These are phyloP conservation scores for Brachypodius melanocephalos DNA, from an alignment of 2,113 vertebrate species.

Conservation along the genomic window DNA sequence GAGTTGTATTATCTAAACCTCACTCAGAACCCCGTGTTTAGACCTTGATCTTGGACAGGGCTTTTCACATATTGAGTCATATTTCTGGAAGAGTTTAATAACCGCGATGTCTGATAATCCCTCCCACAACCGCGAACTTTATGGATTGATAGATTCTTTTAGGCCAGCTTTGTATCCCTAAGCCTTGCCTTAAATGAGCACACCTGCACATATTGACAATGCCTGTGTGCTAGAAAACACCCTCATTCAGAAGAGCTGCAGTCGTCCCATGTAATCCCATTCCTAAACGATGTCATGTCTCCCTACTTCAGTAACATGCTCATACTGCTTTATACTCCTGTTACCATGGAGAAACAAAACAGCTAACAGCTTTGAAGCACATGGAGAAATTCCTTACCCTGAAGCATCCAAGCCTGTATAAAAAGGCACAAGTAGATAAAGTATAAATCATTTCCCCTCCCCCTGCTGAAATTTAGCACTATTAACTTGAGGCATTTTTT, in stretches of 20 bases:
- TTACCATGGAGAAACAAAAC: slow-evolving; percentile 58
- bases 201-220: not conserved
- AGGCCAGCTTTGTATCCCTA: not conserved
- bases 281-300: not conserved
- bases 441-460: not conserved
- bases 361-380: not conserved
- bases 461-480: not conserved
- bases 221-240: not conserved
- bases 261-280: not conserved
- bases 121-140: not conserved
- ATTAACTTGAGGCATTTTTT: not conserved
- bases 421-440: not conserved
- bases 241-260: not conserved
- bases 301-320: not conserved
- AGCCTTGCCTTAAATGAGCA: not conserved
- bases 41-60: not conserved
- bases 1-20: not conserved
- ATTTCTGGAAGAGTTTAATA: not conserved
- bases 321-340: not conserved
- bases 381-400: not conserved
- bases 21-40: not conserved
- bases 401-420: not conserved
- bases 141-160: not conserved
- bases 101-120: not conserved
- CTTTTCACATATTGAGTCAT: not conserved